Conservation (phyloP, 2,113 vertebrate species). For the Micromys minutus region DNA sequence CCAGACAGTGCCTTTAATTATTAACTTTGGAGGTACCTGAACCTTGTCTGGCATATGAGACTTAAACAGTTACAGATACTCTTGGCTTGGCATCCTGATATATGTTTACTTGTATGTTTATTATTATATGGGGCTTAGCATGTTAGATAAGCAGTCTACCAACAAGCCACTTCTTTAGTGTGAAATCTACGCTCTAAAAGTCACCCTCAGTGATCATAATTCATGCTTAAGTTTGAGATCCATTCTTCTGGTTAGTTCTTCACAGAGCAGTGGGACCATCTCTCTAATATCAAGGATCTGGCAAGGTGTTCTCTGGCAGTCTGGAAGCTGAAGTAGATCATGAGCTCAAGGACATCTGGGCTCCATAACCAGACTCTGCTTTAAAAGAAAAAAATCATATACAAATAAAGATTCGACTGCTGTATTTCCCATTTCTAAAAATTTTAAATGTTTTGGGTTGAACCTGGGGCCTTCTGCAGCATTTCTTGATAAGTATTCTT, state of each 20-base stretch:
- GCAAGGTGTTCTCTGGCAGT: not conserved
- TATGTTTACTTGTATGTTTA: not conserved
- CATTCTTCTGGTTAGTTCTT: not conserved
- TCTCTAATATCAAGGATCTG: not conserved
- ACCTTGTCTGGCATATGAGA: not conserved
- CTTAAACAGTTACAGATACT: not conserved
- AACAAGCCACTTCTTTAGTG: not conserved
- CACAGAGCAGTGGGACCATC: not conserved
- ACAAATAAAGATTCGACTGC: not conserved
- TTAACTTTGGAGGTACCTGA: not conserved
- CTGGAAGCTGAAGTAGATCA: not conserved
- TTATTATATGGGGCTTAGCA: not conserved
- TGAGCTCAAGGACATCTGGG: not conserved
- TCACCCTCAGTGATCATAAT: not conserved
- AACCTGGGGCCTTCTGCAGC: not conserved
- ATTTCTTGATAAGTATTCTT: not conserved
- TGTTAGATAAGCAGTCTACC: not conserved
- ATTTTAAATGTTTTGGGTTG: not conserved
- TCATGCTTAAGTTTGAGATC: not conserved
- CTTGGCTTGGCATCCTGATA: not conserved
- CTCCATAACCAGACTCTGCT: not conserved
- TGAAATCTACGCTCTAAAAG: not conserved
- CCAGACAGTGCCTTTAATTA: not conserved
- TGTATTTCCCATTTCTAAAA: not conserved
- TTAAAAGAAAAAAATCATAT: not conserved